Conservation (phyloP, 2,888 invertebrate species). For the Eupithecia subumbrata region DNA sequence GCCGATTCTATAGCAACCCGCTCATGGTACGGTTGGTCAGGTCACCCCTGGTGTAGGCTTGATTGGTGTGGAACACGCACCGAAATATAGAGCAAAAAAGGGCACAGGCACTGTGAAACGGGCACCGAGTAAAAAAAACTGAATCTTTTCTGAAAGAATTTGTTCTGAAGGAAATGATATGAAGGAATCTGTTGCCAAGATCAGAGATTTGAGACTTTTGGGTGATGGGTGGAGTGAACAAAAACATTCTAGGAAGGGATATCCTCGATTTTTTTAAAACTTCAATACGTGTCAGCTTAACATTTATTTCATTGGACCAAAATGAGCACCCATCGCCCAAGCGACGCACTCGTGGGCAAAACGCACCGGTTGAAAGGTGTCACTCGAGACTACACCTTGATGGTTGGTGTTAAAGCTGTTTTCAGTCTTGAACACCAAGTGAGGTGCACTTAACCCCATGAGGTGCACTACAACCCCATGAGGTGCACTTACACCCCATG, state of each 20-base stretch:
- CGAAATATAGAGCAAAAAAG: slow-evolving; percentile 4
- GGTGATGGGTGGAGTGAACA: slow-evolving; percentile 5
- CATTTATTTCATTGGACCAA: background rate
- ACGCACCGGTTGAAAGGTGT: slow-evolving; percentile 43
- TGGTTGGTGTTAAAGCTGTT: slow-evolving; percentile 48
- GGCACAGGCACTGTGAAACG: background rate
- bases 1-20: slow-evolving; percentile 73
- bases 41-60: slow-evolving; percentile 3
- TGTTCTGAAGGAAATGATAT: background rate
- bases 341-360: slow-evolving; percentile 33
- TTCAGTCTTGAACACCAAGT: slow-evolving; percentile 40
- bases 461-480: slow-evolving; percentile 45
- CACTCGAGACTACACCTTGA: slow-evolving; percentile 58
- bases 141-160: background rate
- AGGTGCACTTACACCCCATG: slow-evolving; percentile 35
- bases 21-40: slow-evolving; percentile 64
- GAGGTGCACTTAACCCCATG: slow-evolving; percentile 49
- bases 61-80: slow-evolving; percentile 10
- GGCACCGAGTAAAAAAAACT: background rate
- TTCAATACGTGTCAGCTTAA: background rate
- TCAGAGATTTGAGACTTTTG: background rate
- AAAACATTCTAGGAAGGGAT: background rate
- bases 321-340: slow-evolving; percentile 19
- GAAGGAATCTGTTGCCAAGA: background rate
- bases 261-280: background rate